Percentiles rank a stretch among this genome's conserved stretches.
phyloP scores from a whole-genome alignment of 1,140 invertebrate genomes.

The Charaxes varanes region DNA sequence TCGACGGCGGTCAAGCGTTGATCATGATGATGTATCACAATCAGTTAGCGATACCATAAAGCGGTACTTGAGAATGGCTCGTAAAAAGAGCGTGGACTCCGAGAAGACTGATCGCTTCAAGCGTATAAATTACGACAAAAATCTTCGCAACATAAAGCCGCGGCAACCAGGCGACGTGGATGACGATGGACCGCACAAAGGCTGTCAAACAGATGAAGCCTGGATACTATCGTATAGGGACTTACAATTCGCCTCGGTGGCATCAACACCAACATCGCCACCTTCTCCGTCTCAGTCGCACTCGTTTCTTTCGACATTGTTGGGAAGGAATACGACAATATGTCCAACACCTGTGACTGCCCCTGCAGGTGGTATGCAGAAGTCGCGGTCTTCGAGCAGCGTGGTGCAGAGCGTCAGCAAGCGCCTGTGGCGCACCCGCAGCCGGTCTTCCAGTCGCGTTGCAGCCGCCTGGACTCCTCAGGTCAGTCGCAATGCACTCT shows the following conservation, averaged over 20 bases:
- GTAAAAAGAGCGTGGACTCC: conserved; percentile 88
- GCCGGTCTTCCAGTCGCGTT: conserved; percentile 84
- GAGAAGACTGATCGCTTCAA: conserved; percentile 89
- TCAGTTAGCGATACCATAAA: conserved; percentile 91
- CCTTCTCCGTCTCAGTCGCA: conserved; percentile 75
- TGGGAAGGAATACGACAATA: conserved; percentile 73
- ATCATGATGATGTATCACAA: conserved; percentile 88
- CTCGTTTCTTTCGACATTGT: conserved; percentile 79
- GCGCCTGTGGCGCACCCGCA: conserved; percentile 87
- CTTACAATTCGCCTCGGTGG: conserved; percentile 62
- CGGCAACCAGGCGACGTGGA: conserved; percentile 83
- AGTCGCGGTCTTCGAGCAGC: conserved; percentile 89
- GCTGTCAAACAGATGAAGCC: conserved; percentile 82
- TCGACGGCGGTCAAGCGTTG: conserved; percentile 81
- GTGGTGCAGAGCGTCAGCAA: conserved; percentile 89
- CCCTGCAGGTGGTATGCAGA: conserved; percentile 84
- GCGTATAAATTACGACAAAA: conserved; percentile 90
- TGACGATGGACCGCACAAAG: conserved; percentile 82
- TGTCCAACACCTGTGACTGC: conserved; percentile 58
- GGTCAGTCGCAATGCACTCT: conserved; percentile 77
- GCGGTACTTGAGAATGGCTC: conserved; percentile 86
- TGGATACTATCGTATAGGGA: conserved; percentile 77
- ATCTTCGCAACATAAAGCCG: conserved; percentile 87
- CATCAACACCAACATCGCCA: conserved; percentile 64
- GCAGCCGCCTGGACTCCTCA: conserved; percentile 84